Base-by-base conservation (phyloP, 2,888 invertebrate species). In the Metacarcinus magister region DNA sequence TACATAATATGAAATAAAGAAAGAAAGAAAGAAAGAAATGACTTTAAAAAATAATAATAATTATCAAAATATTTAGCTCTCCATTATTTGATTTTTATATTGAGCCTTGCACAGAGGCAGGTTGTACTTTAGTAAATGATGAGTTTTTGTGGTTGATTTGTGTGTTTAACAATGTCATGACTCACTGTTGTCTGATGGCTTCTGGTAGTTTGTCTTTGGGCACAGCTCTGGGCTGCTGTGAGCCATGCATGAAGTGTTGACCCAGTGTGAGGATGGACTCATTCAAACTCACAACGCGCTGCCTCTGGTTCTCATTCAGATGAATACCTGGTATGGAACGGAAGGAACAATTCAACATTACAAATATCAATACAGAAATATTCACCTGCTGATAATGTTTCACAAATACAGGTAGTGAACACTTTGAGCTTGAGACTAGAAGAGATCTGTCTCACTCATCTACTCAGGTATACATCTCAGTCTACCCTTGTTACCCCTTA, bases 231-330 rank as follows among this genome's bases (percentile, higher is more conserved):
- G 99, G 98, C 96, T 98, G 98, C 0, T 98, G 98, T 0, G 98
- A 98, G 2, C 98, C 98, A 3, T 98, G 98, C 98, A 99, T 98
- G 97, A 99, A 99, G 97, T 98, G 98, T 97, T 99, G 99, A 0
- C 99, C 99, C 0, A 98, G 98, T 97, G 98, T 97, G 54, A 99
- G 98, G 97, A 99, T 99, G 94, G 98, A 98, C 97, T 99, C 99
- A 97, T 99, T 99, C 43, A 99, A 98, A 0, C 98, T 98, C 0
- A 99, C 99, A 92, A 99, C 99, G 97, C 98, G 97, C 95, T 98
- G 97, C 44, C 99, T 98, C 90, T 98, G 98, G 0, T 98, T 98
- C 97, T 99, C 98, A 13, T 98, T 98, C 96, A 99, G 98, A 97
- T 99, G 99, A 96, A 99, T 99, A 2, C 99, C 97, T 97, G 89